Conservation (phyloP, 1,140 invertebrate genomes). For the Phenacoccus solenopsis region DNA sequence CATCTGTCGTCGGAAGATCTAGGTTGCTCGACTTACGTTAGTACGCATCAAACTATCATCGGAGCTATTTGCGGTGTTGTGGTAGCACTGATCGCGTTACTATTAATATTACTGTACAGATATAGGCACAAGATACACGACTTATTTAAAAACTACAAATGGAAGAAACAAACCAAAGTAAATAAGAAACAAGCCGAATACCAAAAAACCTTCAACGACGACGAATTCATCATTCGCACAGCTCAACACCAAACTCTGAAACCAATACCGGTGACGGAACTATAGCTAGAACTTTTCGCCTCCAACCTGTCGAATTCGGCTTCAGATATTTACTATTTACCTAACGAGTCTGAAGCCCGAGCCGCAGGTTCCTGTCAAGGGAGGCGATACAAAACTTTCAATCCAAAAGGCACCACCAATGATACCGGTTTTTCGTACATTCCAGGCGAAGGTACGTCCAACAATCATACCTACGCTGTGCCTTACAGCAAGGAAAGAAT, state of each 20-base stretch:
- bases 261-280: constrained; percentile 75
- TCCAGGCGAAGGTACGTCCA: constrained; percentile 46
- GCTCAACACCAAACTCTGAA: constrained; percentile 43
- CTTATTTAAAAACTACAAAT: constrained; percentile 66
- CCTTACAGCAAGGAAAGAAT: not conserved
- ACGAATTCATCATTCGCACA: constrained; percentile 62
- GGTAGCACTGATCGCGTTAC: constrained; percentile 48
- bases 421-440: constrained; percentile 63
- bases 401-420: constrained; percentile 46
- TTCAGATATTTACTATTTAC: constrained; percentile 50
- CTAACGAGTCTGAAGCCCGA: constrained; percentile 41
- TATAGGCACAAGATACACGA: constrained; percentile 60
- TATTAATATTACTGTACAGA: constrained; percentile 59
- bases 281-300: constrained; percentile 72
- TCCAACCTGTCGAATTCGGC: constrained; percentile 57
- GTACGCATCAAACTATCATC: constrained; percentile 61
- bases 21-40: constrained; percentile 62
- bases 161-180: constrained; percentile 55
- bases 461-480: constrained; percentile 10
- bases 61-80: constrained; percentile 54
- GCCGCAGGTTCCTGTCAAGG: constrained; percentile 39
- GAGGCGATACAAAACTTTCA: constrained; percentile 35
- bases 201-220: constrained; percentile 72
- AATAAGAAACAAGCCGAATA: constrained; percentile 73
- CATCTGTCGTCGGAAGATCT: constrained; percentile 58